phyloP scores from a whole-genome alignment of 2,113 vertebrate species.

The Cynoglossus semilaevis region DNA sequence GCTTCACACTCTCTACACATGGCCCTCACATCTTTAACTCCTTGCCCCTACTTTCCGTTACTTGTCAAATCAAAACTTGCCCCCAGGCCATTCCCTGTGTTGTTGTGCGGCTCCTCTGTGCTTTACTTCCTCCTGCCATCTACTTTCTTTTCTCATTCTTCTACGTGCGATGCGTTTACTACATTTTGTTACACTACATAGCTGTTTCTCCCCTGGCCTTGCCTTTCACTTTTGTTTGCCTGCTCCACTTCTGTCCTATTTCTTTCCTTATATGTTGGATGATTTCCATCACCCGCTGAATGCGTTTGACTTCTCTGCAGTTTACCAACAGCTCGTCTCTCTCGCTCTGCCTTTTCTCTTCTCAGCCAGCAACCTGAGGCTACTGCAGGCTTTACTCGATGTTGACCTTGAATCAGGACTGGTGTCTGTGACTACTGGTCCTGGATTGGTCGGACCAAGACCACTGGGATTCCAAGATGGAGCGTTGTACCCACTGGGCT shows the following conservation, averaged over 20 bases:
- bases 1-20: constrained; percentile 1
- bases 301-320: neutral
- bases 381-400: constrained; percentile 82
- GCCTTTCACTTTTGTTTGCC: constrained; percentile 2
- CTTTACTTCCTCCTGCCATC: constrained; percentile 14
- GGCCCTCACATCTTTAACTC: constrained; percentile 21
- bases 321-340: neutral
- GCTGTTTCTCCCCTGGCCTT: constrained; percentile 11
- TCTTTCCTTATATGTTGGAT: neutral
- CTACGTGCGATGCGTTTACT: too few relatives aligned
- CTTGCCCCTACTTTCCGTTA: constrained; percentile 24
- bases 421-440: constrained; percentile 65
- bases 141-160: constrained; percentile 14
- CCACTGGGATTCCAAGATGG: constrained; percentile 67
- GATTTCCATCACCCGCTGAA: neutral
- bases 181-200: neutral
- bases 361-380: constrained; percentile 82
- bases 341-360: neutral
- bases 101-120: neutral
- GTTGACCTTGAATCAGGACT: constrained; percentile 81
- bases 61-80: constrained; percentile 12
- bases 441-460: constrained; percentile 38
- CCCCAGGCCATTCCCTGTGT: constrained; percentile 14
- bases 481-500: constrained; percentile 78
- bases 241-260: constrained; percentile 1